These are phyloP conservation scores for Choristoneura rosaceana DNA, from an alignment of 2,888 invertebrate species.

Conservation along the genomic window DNA sequence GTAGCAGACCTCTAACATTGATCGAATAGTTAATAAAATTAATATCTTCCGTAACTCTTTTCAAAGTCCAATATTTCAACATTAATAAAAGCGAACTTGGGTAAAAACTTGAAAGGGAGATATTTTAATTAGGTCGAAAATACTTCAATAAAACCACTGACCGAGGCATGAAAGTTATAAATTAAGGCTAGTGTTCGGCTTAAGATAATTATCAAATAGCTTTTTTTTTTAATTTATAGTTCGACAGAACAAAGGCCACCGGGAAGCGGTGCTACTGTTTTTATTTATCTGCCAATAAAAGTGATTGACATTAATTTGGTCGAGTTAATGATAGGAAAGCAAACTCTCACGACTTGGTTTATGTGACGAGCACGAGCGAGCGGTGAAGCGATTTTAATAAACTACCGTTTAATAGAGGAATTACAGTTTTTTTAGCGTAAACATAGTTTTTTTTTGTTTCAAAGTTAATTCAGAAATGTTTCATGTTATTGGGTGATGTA, in stretches of 20 bases:
- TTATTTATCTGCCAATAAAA: slow-evolving; percentile 78
- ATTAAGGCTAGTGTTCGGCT: slow-evolving; percentile 65
- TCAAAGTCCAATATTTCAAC: slow-evolving; percentile 48
- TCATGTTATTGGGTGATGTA: too few species aligned
- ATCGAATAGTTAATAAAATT: slow-evolving; percentile 67
- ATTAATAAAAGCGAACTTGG: slow-evolving; percentile 54
- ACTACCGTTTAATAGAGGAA: neutral
- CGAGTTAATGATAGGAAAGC: slow-evolving; percentile 58
- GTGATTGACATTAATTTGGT: slow-evolving; percentile 76
- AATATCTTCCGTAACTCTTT: slow-evolving; percentile 59
- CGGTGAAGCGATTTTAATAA: slow-evolving; percentile 3
- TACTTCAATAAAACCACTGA: slow-evolving; percentile 74
- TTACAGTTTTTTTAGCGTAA: neutral
- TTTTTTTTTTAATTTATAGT: slow-evolving; percentile 71
- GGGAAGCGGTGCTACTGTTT: slow-evolving; percentile 70
- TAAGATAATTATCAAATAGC: slow-evolving; percentile 67
- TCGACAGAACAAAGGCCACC: slow-evolving; percentile 54
- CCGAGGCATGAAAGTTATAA: slow-evolving; percentile 66
- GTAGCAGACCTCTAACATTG: slow-evolving; percentile 47
- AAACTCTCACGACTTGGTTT: slow-evolving; percentile 40
- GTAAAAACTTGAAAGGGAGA: slow-evolving; percentile 60
- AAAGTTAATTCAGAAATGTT: too few species aligned
- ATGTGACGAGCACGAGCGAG: slow-evolving; percentile 48
- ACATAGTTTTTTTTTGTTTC: neutral
- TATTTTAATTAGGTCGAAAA: slow-evolving; percentile 79